Evolutionary conservation across 2,888 invertebrate species (phyloP).

Genomic region (Macropis europaea): DNA sequence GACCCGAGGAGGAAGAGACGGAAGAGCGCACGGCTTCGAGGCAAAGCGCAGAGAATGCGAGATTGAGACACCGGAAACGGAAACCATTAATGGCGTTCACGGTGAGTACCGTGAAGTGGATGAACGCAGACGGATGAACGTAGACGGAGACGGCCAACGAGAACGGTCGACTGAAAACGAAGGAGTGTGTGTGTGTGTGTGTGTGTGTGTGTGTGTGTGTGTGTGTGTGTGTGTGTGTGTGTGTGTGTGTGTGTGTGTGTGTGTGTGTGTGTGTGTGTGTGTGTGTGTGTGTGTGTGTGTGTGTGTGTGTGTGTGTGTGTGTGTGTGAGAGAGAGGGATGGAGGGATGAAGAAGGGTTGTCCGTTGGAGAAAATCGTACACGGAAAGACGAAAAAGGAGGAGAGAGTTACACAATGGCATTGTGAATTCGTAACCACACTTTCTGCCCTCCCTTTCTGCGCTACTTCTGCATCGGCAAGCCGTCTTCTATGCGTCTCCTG

Average conservation of each 20-base stretch:
- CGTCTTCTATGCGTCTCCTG: constrained; percentile 27
- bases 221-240: no score
- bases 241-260: no score
- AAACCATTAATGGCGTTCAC: constrained; percentile 72
- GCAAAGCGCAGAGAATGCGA: constrained; percentile 55
- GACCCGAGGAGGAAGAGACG: not conserved
- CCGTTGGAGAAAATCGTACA: constrained; percentile 21
- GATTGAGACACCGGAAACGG: constrained; percentile 75
- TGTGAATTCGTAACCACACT: constrained; percentile 64
- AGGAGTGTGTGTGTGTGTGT: no score
- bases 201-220: no score
- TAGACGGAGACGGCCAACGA: not conserved
- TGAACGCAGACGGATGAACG: constrained; percentile 35
- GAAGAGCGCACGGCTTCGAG: constrained; percentile 29
- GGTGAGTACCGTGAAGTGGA: constrained; percentile 56
- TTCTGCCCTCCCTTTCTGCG: constrained; percentile 34
- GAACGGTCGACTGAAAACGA: constrained; percentile 2
- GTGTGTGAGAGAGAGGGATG: no score
- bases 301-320: no score
- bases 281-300: no score
- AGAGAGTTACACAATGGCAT: constrained; percentile 69
- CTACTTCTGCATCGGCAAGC: constrained; percentile 28
- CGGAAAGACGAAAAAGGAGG: constrained; percentile 24
- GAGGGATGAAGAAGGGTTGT: not conserved
- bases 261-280: no score